Conservation (phyloP, 2,797 vertebrate genomes). For the Chelidonichthys spinosus region DNA sequence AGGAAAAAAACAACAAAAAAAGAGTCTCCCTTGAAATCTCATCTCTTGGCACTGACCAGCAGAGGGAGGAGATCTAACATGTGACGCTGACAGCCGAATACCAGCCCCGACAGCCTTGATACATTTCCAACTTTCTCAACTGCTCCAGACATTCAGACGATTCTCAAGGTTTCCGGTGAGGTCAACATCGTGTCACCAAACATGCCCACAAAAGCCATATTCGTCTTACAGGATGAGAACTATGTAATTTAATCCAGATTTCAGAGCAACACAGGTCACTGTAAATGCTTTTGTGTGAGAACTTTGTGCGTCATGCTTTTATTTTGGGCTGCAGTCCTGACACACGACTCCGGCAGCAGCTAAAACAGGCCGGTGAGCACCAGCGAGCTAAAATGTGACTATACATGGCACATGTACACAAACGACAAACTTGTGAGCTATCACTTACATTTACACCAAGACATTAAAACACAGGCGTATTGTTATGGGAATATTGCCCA, state of each 20-base stretch:
- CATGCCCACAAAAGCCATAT: background rate
- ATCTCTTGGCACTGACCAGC: background rate
- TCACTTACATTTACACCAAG: background rate
- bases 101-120: slow-evolving; percentile 4
- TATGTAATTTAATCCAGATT: background rate
- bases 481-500: background rate
- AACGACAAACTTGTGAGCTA: background rate
- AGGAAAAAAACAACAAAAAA: background rate
- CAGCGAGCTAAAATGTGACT: slow-evolving; percentile 65
- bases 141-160: background rate
- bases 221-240: background rate
- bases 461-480: background rate
- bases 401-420: slow-evolving; percentile 70
- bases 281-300: slow-evolving; percentile 19
- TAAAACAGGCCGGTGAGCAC: slow-evolving; percentile 75
- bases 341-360: slow-evolving; percentile 70
- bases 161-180: background rate
- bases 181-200: background rate
- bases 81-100: slow-evolving; percentile 39
- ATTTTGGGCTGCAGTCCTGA: slow-evolving; percentile 77
- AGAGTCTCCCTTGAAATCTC: background rate
- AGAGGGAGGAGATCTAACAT: background rate
- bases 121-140: slow-evolving; percentile 16
- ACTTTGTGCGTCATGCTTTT: slow-evolving; percentile 52
- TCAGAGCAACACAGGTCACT: background rate